phyloP scores from a whole-genome alignment of 2,888 invertebrate species.

The Sympetrum striolatum region DNA sequence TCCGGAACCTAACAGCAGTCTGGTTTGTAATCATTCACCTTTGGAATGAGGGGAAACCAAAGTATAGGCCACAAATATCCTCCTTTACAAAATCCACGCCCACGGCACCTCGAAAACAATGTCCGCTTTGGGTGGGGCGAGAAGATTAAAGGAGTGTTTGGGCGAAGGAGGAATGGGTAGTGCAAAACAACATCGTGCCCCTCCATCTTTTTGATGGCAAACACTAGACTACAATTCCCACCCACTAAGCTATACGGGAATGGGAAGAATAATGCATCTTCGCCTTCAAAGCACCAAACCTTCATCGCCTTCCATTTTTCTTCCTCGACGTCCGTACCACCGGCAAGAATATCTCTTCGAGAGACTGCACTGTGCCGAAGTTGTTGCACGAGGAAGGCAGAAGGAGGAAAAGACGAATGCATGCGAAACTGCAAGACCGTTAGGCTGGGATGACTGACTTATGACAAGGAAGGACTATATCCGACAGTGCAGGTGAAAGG shows the following conservation, averaged over 20 bases:
- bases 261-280: too few relatives aligned
- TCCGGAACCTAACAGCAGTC: not conserved
- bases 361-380: too few relatives aligned
- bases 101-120: not conserved
- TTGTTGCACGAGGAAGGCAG: not conserved
- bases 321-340: too few relatives aligned
- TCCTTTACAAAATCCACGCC: not conserved
- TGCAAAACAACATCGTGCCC: too few relatives aligned
- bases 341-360: too few relatives aligned
- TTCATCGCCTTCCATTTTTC: too few relatives aligned
- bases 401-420: not conserved
- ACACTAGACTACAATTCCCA: too few relatives aligned
- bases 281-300: too few relatives aligned
- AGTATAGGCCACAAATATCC: not conserved
- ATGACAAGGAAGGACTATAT: not conserved
- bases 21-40: not conserved
- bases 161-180: not conserved
- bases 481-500: not conserved
- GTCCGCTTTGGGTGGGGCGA: not conserved
- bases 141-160: not conserved
- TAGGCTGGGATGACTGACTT: not conserved
- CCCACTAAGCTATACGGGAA: too few relatives aligned
- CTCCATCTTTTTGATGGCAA: too few relatives aligned
- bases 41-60: not conserved
- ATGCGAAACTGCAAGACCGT: not conserved